Conservation (phyloP, 2,113 vertebrate species). For the Sclerurus mexicanus region DNA sequence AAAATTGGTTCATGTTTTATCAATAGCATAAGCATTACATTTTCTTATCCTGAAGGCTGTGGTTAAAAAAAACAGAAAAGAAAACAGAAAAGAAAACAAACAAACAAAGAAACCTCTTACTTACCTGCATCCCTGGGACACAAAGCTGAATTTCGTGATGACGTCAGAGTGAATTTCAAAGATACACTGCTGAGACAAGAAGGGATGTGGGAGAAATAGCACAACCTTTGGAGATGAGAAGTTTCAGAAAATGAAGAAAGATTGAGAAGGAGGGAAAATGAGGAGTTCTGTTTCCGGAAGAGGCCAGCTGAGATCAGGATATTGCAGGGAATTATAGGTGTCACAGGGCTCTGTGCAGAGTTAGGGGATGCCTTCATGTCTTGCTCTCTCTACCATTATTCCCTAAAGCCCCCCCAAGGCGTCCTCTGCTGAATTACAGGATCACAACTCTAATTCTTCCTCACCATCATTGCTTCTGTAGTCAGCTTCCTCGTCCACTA, state of each 20-base stretch:
- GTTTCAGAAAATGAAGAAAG: background rate
- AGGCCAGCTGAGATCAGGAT: background rate
- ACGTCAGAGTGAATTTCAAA: background rate
- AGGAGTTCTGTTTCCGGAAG: background rate
- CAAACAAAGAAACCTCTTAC: background rate
- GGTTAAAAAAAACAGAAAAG: fast-evolving
- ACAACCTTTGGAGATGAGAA: background rate
- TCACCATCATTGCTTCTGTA: background rate
- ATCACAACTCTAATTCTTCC: background rate
- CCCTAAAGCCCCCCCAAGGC: background rate
- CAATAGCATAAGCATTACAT: background rate
- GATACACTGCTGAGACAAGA: background rate
- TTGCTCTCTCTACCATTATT: background rate
- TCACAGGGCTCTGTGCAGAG: background rate
- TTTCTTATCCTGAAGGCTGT: background rate
- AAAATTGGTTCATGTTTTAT: background rate
- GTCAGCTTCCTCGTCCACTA: background rate
- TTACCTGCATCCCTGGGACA: background rate
- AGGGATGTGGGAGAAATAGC: background rate
- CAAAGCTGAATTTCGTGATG: background rate
- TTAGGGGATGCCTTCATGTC: background rate
- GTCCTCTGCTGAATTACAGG: background rate
- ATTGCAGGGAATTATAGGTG: background rate
- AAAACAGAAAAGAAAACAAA: fast-evolving
- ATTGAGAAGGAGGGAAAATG: background rate